These are phyloP conservation scores for Noturus placidus DNA, from an alignment of 2,113 vertebrate genomes.

Conservation along the genomic window DNA sequence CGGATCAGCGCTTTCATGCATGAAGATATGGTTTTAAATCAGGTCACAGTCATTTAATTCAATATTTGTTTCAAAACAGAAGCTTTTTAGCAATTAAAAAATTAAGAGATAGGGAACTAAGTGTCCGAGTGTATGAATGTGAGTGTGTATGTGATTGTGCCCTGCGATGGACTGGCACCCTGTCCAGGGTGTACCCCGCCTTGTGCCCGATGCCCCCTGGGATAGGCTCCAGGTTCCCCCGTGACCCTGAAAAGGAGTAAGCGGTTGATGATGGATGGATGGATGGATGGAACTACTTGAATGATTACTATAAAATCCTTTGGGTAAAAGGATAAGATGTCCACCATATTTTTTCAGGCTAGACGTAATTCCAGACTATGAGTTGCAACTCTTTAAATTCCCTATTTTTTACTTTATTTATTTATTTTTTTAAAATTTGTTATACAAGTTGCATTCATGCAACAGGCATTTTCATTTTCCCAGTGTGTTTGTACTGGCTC, in stretches of 20 bases:
- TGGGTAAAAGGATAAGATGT: not conserved
- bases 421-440: not conserved
- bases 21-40: constrained; percentile 65
- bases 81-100: constrained; percentile 61
- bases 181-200: no score
- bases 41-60: constrained; percentile 67
- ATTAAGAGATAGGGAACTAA: not conserved
- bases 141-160: no score
- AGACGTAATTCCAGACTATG: not conserved
- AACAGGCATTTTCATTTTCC: not conserved
- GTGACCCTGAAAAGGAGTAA: no score
- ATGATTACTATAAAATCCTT: not conserved
- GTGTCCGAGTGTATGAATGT: no score
- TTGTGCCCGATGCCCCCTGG: no score
- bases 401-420: not conserved
- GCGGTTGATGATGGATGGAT: no score
- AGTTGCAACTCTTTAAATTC: not conserved
- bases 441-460: not conserved
- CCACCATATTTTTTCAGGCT: not conserved
- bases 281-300: no score
- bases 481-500: not conserved
- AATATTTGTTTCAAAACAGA: constrained; percentile 72
- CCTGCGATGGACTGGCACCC: no score
- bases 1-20: constrained; percentile 63
- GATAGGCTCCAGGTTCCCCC: no score